Evolutionary conservation across 2,888 invertebrate species (phyloP), one percentile per base, ranked within the genome.

Genomic region (Mythimna ferrago): DNA sequence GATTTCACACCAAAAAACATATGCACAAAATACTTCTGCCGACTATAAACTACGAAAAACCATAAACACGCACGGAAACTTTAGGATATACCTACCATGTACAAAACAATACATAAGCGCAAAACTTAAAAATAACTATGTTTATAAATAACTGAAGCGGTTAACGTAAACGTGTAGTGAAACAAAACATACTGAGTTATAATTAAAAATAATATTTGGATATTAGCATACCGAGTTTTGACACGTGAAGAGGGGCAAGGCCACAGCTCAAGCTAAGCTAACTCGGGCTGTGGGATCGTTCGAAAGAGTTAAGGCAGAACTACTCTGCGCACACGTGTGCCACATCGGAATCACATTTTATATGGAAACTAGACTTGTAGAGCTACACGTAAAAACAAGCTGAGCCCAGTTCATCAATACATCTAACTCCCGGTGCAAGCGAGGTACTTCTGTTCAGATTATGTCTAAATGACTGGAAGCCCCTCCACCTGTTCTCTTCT

Each of bases 101-200:
- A 77, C 76, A 72, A 54, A 71, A 72, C 53, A 70, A 74, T 71
- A 70, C 69, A 38, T 35, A 66, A 38, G 63, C 56, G 58, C 48
- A 76, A 67, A 61, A 71, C 61, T 21, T 85, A 75, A 76, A 86
- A 84, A 84, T 80, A 82, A 73, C 80, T 74, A 14, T 26, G 71
- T 84, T 82, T 86, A 82, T 78, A 84, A 85, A 82, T 85, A 86
- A 60, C 69, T 54, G 10, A 62, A 71, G 53, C 76, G 62, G 67
- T 76, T 74, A 78, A 76, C 72, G 76, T 76, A 66, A 84, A 71
- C 73, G 58, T 66, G 62, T 44, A 60, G 35, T 68, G 69, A 72
- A 81, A 71, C 64, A 68, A 80, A 80, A 74, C 85, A 73, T 68
- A 71, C 16, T n/a, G 48, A 58, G 21, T 65, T 38, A 54, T 75